A percentile compares a stretch with the other conserved stretches of the same genome.
Conservation (phyloP, 2,888 invertebrate genomes). For the Steromphala cineraria region DNA sequence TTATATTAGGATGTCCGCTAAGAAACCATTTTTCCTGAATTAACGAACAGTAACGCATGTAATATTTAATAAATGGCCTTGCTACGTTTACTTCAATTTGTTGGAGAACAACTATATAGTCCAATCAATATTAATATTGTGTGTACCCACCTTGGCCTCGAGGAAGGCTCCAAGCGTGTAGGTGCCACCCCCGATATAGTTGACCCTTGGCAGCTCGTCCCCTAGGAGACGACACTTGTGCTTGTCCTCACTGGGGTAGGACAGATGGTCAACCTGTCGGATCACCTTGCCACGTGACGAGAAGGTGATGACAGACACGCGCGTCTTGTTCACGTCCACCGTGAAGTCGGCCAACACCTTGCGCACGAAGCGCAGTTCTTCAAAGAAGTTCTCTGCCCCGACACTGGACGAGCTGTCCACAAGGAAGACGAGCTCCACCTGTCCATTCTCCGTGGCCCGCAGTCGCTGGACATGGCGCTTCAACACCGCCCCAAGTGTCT, state of each 20-base stretch:
- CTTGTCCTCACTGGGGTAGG: constrained; percentile 76
- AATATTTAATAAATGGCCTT: no score
- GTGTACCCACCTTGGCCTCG: constrained; percentile 79
- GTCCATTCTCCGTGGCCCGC: constrained; percentile 72
- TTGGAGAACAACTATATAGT: no score
- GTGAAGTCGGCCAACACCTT: constrained; percentile 81
- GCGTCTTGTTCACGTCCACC: constrained; percentile 80
- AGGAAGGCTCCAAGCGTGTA: constrained; percentile 83
- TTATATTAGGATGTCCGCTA: no score
- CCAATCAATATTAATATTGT: background rate
- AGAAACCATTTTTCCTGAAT: no score
- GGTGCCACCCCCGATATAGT: constrained; percentile 82
- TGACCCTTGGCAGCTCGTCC: constrained; percentile 80
- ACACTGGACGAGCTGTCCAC: constrained; percentile 84
- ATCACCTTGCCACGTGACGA: constrained; percentile 80
- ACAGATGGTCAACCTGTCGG: constrained; percentile 81
- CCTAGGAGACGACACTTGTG: constrained; percentile 82
- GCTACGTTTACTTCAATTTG: no score
- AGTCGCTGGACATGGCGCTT: constrained; percentile 79
- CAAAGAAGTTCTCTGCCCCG: constrained; percentile 81
- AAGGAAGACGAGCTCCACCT: constrained; percentile 81
- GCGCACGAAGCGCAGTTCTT: constrained; percentile 82
- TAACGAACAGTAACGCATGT: no score
- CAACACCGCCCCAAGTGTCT: constrained; percentile 78
- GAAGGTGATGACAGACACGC: constrained; percentile 82